phyloP scores from a whole-genome alignment of 2,113 vertebrate species.

The Crocuta crocuta region DNA sequence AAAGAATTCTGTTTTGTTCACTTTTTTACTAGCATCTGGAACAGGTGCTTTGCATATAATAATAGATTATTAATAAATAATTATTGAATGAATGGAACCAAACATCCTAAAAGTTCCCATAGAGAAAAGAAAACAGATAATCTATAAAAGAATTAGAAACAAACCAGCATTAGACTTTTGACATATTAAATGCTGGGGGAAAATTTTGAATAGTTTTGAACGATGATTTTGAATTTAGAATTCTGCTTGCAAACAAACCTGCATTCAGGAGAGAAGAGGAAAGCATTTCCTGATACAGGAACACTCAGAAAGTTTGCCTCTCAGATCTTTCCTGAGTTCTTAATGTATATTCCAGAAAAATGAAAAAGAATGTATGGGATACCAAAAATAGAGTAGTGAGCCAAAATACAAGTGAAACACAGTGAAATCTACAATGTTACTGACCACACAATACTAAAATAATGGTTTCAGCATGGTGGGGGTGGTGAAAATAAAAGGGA shows the following conservation, averaged over 20 bases:
- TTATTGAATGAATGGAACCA: background rate
- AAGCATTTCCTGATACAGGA: background rate
- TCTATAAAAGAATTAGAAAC: background rate
- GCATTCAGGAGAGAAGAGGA: background rate
- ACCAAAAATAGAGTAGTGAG: background rate
- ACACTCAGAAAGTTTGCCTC: background rate
- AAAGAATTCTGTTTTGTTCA: background rate
- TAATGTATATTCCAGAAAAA: background rate
- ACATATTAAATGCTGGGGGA: background rate
- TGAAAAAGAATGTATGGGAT: background rate
- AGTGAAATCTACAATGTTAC: background rate
- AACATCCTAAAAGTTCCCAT: background rate
- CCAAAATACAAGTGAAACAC: background rate
- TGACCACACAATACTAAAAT: background rate
- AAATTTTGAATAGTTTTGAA: background rate
- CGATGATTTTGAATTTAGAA: constrained; percentile 1
- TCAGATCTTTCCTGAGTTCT: background rate
- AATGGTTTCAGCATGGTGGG: background rate
- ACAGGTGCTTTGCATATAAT: background rate
- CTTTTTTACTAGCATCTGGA: background rate
- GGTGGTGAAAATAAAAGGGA: background rate
- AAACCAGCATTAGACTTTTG: background rate
- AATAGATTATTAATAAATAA: background rate
- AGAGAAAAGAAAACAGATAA: background rate
- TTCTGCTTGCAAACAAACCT: background rate